Base-by-base conservation (phyloP, 92 coral and sea anemone genomes). In the Zoanthus gigantus region DNA sequence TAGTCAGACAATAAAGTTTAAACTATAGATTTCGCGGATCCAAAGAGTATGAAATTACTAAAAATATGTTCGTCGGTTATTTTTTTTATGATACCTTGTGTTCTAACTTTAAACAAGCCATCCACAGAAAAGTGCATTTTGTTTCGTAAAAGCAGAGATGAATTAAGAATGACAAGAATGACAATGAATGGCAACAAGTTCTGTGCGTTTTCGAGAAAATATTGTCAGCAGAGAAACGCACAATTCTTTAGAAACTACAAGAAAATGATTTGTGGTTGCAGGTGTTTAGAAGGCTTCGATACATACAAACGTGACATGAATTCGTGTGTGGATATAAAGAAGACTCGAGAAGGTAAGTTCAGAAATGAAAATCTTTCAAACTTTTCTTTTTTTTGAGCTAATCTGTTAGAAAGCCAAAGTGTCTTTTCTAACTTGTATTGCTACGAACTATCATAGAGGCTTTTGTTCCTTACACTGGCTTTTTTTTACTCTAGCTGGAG, bases 261-360 rank as follows among this genome's bases (percentile, higher is more conserved):
- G 9, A 28, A 16, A 48, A 0, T 13, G 66, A 18, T 76, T 23
- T 76, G 81, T 18, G 81, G 81, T 37, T 76, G 81, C 31, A 76
- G 34, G 28, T 76, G 81, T 76, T 28, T 8, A 4, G 9, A 8
- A n/a, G 81, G 66, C 15, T 76, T 50, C 29, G 18, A 30, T 53
- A 76, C 66, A 23, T 76, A 76, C 46, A 53, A 42, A 13, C 6
- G 5, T 53, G 81, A 52, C 6, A 28, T 48, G 1, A 48, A 76
- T 29, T 76, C 81, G 15, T 76, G 81, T 34, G 66, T 76, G 42
- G 12, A 76, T 9, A 76, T 50, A n/a, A 76, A 13, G n/a, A 29
- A 50, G n/a, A 15, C 52, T 2, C 63, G 9, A 8, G n/a, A 53
- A 53, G 81, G 81, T 76, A 23, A 76, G 81, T 76, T 63, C 61